Conservation (phyloP, 2,113 vertebrate species). For the Amazona guildingii region DNA sequence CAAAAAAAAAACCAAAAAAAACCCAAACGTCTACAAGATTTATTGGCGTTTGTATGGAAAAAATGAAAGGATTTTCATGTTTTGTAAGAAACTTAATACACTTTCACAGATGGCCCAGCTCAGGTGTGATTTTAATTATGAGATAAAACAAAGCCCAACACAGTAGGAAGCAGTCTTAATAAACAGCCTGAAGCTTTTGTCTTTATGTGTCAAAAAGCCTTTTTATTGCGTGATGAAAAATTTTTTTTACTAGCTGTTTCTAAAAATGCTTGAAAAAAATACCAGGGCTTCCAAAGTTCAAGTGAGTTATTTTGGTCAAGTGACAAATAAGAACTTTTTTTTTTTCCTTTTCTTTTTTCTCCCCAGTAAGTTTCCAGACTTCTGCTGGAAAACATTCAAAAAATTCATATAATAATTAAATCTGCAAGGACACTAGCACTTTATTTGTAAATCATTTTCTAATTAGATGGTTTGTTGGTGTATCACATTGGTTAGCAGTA, state of each 20-base stretch:
- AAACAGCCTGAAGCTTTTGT: constrained; percentile 74
- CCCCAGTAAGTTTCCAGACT: background rate
- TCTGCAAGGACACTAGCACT: background rate
- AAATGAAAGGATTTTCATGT: constrained; percentile 60
- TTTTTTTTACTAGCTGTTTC: constrained; percentile 49
- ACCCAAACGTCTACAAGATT: background rate
- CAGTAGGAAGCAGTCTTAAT: constrained; percentile 77
- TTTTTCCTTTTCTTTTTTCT: background rate
- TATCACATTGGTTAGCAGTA: background rate
- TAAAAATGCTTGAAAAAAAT: constrained; percentile 44
- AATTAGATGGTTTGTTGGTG: background rate
- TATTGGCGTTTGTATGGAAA: constrained; percentile 55
- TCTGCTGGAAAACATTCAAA: background rate
- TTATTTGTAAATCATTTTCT: background rate
- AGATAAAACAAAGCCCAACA: constrained; percentile 72
- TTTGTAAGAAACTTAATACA: constrained; percentile 70
- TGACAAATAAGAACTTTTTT: background rate
- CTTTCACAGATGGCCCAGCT: constrained; percentile 76
- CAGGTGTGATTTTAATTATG: constrained; percentile 82
- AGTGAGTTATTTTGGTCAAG: background rate
- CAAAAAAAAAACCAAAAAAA: background rate
- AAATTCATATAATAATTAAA: background rate
- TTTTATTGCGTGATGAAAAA: constrained; percentile 54
- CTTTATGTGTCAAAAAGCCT: constrained; percentile 70
- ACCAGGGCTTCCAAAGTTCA: constrained; percentile 11